Evolutionary conservation across 2,797 vertebrate species (phyloP).

Genomic region (Pteronotus mesoamericanus): DNA sequence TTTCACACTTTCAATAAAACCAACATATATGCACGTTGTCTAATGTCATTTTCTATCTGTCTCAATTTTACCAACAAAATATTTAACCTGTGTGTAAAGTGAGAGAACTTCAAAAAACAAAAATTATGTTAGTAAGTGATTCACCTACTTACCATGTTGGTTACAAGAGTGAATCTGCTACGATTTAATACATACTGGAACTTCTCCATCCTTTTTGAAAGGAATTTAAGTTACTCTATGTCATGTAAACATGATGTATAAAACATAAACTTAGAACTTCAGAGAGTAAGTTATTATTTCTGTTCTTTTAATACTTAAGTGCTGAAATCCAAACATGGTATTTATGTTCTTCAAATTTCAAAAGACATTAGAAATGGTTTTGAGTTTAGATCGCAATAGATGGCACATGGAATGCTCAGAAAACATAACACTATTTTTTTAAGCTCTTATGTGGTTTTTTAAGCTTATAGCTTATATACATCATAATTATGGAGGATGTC

Average conservation of each 20-base stretch:
- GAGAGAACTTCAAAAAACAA: slow-evolving; percentile 31
- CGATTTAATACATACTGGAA: not conserved
- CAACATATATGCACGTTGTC: slow-evolving; percentile 27
- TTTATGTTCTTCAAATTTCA: not conserved
- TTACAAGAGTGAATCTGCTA: not conserved
- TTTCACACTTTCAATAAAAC: slow-evolving; percentile 53
- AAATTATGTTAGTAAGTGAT: not conserved
- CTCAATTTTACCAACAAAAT: slow-evolving; percentile 41
- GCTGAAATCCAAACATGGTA: not conserved
- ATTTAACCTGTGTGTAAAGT: slow-evolving; percentile 44
- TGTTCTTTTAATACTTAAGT: slow-evolving; percentile 27
- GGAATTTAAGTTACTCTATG: not conserved
- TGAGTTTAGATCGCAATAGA: not conserved
- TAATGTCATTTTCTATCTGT: slow-evolving; percentile 46
- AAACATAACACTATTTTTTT: not conserved
- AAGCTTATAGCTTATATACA: not conserved
- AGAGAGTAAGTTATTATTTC: not conserved
- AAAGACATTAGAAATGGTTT: slow-evolving; percentile 37
- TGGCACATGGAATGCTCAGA: not conserved
- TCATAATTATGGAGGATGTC: not conserved
- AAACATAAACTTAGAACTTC: slow-evolving; percentile 31
- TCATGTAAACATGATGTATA: not conserved
- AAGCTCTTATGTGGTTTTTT: no score
- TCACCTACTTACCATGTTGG: not conserved
- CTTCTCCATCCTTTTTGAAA: not conserved